Base-by-base conservation (phyloP, 1,140 invertebrate species). In the Drosophila dunni region DNA sequence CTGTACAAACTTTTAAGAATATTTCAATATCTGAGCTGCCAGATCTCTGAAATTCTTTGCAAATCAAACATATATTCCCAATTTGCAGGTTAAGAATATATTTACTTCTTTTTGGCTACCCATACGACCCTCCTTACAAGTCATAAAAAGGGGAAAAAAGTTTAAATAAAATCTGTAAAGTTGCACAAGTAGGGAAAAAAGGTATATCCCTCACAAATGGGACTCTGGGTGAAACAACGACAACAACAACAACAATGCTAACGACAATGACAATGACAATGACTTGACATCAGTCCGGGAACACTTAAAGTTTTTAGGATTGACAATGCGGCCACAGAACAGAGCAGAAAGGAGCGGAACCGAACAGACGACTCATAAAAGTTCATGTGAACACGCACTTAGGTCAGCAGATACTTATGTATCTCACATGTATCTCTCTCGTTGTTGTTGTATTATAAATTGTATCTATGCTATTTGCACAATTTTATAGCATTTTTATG, bases 401-500 rank as follows among this genome's bases (percentile, higher is more conserved):
- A 58, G 56, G 56, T 58, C 56, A 58, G 56, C 56, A 58, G 29
- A 42, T 53, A 63, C 64, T 70, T 77, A 61, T 29, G 62, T 51
- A 72, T 67, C 46, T 63, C 13, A 42, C 42, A 69, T 58, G 64
- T 79, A 78, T 85, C 63, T 20, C 58, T 34, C 38, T 42, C n/a
- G 29, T 38, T 63, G 51, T 45, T 29, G 24, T 29, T 29, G 24
- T 29, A 29, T 29, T 29, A 61, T 68, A 69, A 56, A 74, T 70
- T 72, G 61, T 72, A 73, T 67, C 63, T 72, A 75, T 69, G 69
- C 79, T 79, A 76, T 85, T 85, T 86, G 75, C 72, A 81, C 79
- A 79, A 73, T 89, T 90, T 86, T 90, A 90, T 85, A 86, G 75
- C 79, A 79, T 75, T 90, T 90, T 90, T 90, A 90, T 80, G 79